Evolutionary conservation across 2,888 invertebrate genomes (phyloP), one percentile per base, ranked within the genome.

Genomic region (Exocentrus adspersus): DNA sequence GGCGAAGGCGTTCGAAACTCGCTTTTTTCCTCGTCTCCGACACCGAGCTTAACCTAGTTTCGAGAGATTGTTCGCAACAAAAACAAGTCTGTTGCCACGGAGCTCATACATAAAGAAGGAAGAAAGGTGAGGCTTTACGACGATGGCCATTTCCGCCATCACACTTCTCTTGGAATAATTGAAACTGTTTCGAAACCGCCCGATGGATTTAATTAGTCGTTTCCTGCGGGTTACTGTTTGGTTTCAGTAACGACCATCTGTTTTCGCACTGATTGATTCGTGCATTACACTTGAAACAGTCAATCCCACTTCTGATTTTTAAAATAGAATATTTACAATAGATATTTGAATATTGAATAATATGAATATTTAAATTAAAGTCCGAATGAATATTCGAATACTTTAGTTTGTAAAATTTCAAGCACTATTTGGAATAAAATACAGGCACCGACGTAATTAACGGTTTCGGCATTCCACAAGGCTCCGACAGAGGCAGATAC

Each of bases 391-490:
- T n/a, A n/a, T n/a, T n/a, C n/a, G n/a, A n/a, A n/a, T n/a, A n/a
- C n/a, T n/a, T n/a, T n/a, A n/a, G n/a, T n/a, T n/a, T n/a, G n/a
- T n/a, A n/a, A n/a, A n/a, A n/a, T n/a, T n/a, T 16, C 43, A 54
- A 54, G 43, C 43, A 42, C 42, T 42, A 54, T 43, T 43, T 37
- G 54, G 20, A 30, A 43, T 21, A 54, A 51, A 54, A 54, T 16
- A 43, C n/a, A n/a, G n/a, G 21, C 42, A 43, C 54, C 54, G 20
- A 54, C 54, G 42, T 54, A 54, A 54, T 54, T 54, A 54, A 54
- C 54, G 42, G 54, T 54, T 53, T 54, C 43, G 43, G n/a, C 20
- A 54, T 54, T 54, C 54, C 24, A 41, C 21, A 3, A 24, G 24
- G 28, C 43, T 43, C 10, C 53, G 21, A 42, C 24, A 10, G 43